phyloP scores from a whole-genome alignment of 1,140 invertebrate genomes.

The Helicoverpa armigera region DNA sequence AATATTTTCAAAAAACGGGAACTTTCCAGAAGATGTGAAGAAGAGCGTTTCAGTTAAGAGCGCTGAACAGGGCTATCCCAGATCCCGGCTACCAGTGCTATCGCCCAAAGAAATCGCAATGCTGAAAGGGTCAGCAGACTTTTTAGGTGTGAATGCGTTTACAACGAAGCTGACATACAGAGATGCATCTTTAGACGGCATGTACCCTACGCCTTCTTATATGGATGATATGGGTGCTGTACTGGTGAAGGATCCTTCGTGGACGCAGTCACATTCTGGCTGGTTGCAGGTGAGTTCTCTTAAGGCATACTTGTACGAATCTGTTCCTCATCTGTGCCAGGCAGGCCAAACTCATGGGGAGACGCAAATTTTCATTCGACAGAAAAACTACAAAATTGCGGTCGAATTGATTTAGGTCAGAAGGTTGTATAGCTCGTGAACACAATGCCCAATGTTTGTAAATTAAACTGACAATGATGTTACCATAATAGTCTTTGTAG shows the following conservation, averaged over 20 bases:
- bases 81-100: slow-evolving; percentile 88
- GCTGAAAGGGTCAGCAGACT: slow-evolving; percentile 88
- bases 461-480: too few species aligned
- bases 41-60: slow-evolving; percentile 87
- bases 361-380: too few species aligned
- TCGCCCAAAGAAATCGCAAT: slow-evolving; percentile 86
- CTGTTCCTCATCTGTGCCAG: too few species aligned
- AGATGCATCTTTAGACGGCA: slow-evolving; percentile 75
- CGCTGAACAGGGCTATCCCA: slow-evolving; percentile 85
- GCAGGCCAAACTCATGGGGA: too few species aligned
- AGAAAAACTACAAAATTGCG: too few species aligned
- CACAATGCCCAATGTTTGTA: too few species aligned
- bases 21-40: slow-evolving; percentile 89
- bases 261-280: slow-evolving; percentile 80
- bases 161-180: slow-evolving; percentile 83
- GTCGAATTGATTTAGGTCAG: too few species aligned
- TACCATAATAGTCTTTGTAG: too few species aligned
- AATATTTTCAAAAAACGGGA: slow-evolving; percentile 87
- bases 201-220: slow-evolving; percentile 83
- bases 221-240: slow-evolving; percentile 85
- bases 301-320: too few species aligned
- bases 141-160: slow-evolving; percentile 89
- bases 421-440: too few species aligned
- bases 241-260: slow-evolving; percentile 79
- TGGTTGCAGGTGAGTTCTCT: slow-evolving; percentile 84